Evolutionary conservation across 2,797 vertebrate genomes (phyloP).

Genomic region (Mastacembelus armatus): DNA sequence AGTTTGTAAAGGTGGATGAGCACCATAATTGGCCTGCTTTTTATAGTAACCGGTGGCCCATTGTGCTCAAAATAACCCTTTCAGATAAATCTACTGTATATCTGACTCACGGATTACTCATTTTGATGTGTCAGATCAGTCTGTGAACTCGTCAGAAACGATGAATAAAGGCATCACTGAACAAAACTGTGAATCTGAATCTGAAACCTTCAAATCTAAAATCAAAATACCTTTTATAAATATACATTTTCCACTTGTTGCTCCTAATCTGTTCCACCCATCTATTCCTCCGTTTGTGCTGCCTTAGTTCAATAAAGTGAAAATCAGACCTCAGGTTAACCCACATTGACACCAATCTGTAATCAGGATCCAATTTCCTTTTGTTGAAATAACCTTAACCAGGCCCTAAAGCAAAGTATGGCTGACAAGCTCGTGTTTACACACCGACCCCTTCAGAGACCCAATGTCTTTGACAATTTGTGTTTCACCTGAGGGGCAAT

Average conservation of each 20-base stretch:
- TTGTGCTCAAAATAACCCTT: neutral
- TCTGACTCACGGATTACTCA: slow-evolving; percentile 40
- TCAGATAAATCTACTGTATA: neutral
- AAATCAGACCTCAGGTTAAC: slow-evolving; percentile 46
- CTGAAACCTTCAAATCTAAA: slow-evolving; percentile 5
- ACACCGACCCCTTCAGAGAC: slow-evolving; percentile 26
- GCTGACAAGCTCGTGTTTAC: slow-evolving; percentile 34
- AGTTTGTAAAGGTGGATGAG: no score
- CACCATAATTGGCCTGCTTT: neutral
- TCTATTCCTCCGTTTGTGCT: slow-evolving; percentile 35
- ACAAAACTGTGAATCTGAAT: slow-evolving; percentile 2
- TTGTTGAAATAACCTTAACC: slow-evolving; percentile 56
- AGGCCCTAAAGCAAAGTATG: slow-evolving; percentile 17
- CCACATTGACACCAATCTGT: slow-evolving; percentile 67
- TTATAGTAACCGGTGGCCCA: neutral
- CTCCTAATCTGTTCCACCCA: neutral
- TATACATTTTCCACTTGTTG: neutral
- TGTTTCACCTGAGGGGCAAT: neutral
- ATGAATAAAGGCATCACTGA: neutral
- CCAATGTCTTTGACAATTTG: slow-evolving; percentile 26
- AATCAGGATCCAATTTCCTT: slow-evolving; percentile 75
- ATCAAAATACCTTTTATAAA: neutral
- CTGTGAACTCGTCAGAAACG: slow-evolving; percentile 4
- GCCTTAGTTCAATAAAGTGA: slow-evolving; percentile 50
- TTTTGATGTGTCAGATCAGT: slow-evolving; percentile 27